Percentiles rank a stretch among this genome's conserved stretches.
These are phyloP conservation scores for Gymnorhina tibicen DNA, from an alignment of 2,113 vertebrate genomes.

Conservation along the genomic window DNA sequence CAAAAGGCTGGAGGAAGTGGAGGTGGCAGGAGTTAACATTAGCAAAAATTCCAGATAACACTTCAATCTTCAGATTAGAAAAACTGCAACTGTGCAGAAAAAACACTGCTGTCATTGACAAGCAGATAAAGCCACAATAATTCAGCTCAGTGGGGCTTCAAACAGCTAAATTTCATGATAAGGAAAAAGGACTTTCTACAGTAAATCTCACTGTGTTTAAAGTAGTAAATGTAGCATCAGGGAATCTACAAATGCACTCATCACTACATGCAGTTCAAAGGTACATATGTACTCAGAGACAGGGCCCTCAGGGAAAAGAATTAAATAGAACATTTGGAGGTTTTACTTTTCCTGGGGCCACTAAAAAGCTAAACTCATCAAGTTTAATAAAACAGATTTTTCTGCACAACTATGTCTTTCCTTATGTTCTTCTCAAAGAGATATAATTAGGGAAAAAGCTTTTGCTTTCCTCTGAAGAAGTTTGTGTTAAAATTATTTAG, in stretches of 20 bases:
- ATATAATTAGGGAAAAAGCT: not conserved
- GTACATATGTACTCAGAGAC: not conserved
- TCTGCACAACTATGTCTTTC: not conserved
- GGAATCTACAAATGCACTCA: not conserved
- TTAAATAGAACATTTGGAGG: not conserved
- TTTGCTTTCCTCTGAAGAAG: not conserved
- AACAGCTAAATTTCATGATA: not conserved
- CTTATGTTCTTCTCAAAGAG: not conserved
- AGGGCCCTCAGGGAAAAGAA: too few species aligned
- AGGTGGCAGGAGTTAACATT: not conserved
- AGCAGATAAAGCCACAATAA: not conserved
- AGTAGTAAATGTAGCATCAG: not conserved
- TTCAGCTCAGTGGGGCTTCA: not conserved
- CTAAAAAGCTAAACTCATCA: not conserved
- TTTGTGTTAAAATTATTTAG: not conserved
- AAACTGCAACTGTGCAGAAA: not conserved
- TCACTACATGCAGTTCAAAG: not conserved
- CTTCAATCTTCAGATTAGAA: not conserved
- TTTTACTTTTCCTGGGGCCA: not conserved
- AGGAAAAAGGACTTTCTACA: not conserved
- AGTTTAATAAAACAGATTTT: not conserved
- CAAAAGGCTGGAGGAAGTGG: not conserved
- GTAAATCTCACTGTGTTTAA: not conserved
- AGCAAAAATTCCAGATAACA: not conserved
- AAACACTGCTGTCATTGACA: not conserved